A percentile compares a stretch with the other conserved stretches of the same genome.
Evolutionary conservation across 2,797 vertebrate genomes (phyloP).

Genomic region (Ctenopoma kingsleyae): DNA sequence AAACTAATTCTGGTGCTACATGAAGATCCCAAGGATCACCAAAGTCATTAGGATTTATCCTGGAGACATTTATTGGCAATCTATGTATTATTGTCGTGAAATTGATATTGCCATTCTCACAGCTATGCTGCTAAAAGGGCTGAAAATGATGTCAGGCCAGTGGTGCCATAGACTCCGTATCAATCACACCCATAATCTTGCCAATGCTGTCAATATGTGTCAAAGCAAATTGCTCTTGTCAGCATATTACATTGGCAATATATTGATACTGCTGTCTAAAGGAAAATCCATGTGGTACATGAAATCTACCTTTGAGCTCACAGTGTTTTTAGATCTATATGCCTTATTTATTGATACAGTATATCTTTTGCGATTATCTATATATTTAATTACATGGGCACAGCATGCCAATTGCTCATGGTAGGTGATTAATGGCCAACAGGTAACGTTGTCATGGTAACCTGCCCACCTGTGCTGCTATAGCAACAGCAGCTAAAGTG

Average conservation of each 20-base stretch:
- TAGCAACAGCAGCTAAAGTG: conserved; percentile 35
- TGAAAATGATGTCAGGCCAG: neutral
- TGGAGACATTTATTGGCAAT: neutral
- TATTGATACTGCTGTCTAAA: conserved; percentile 42
- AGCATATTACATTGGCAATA: conserved; percentile 41
- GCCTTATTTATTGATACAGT: neutral
- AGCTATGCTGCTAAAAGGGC: neutral
- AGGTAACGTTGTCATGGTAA: conserved; percentile 71
- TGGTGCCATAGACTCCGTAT: conserved; percentile 2
- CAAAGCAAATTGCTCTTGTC: conserved; percentile 43
- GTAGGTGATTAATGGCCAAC: conserved; percentile 68
- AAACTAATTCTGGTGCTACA: no score
- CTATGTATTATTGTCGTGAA: neutral
- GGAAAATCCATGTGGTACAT: conserved; percentile 43
- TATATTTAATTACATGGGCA: conserved; percentile 23
- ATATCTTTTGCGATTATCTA: neutral
- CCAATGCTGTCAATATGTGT: conserved; percentile 31
- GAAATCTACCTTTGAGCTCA: conserved; percentile 36
- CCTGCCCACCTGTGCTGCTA: conserved; percentile 53
- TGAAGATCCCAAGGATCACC: no score
- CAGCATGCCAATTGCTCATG: conserved; percentile 49
- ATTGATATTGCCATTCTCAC: no score
- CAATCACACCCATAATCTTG: conserved; percentile 37
- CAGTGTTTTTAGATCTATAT: conserved; percentile 15
- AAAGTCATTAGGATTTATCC: no score